A percentile compares a stretch with the other conserved stretches of the same genome.
These are phyloP conservation scores for Magallana nippona DNA, from an alignment of 2,888 invertebrate genomes.

Conservation along the genomic window DNA sequence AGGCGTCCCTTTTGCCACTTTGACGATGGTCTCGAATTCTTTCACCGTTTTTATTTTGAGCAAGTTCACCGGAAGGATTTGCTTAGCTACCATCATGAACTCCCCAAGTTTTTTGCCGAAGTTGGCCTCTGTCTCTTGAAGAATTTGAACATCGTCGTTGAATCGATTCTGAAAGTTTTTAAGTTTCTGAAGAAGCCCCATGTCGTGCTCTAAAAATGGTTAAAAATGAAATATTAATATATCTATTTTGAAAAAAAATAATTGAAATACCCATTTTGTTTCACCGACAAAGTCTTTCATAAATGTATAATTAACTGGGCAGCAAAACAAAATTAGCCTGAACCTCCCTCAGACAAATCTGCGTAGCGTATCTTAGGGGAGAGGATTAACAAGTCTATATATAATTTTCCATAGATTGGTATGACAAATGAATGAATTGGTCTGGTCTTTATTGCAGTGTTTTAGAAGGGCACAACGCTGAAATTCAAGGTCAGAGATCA, in stretches of 20 bases:
- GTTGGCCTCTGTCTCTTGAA: conserved; percentile 66
- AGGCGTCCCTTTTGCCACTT: conserved; percentile 59
- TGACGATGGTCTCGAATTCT: conserved; percentile 65
- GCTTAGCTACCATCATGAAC: conserved; percentile 67
- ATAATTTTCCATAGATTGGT: background rate
- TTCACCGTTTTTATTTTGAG: conserved; percentile 57
- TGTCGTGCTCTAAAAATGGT: conserved; percentile 57
- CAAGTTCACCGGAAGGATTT: conserved; percentile 59
- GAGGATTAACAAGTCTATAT: background rate
- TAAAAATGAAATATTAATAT: background rate
- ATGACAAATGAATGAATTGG: too few species aligned
- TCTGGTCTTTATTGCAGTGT: too few species aligned
- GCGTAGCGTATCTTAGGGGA: too few species aligned
- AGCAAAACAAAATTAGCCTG: too few species aligned
- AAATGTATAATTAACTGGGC: too few species aligned
- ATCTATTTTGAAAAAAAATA: background rate
- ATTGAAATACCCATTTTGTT: too few species aligned
- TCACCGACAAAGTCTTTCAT: too few species aligned
- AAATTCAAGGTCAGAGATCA: too few species aligned
- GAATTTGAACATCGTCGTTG: conserved; percentile 55
- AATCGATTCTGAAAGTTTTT: conserved; percentile 61
- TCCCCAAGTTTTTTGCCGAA: conserved; percentile 68
- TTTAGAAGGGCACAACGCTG: too few species aligned
- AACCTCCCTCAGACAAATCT: too few species aligned
- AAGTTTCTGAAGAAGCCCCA: conserved; percentile 59